Percentiles rank a stretch among this genome's conserved stretches.
These are phyloP conservation scores for Hemichromis elongatus DNA, from an alignment of 2,113 vertebrate species.

Conservation along the genomic window DNA sequence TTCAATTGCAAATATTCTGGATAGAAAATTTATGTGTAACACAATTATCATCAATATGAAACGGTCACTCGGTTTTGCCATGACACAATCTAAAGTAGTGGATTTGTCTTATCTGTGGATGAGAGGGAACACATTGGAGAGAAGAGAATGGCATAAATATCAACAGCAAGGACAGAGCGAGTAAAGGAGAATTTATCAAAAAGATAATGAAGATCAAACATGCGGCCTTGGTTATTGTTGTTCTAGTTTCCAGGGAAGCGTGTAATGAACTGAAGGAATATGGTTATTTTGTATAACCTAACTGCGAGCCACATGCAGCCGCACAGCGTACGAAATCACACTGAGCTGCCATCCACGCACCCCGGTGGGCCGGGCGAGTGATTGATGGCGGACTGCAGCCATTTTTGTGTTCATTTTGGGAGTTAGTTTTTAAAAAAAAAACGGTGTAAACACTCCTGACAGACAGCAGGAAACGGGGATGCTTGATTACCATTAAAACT, in stretches of 20 bases:
- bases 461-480: neutral
- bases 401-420: slow-evolving; percentile 42
- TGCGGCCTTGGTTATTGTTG: slow-evolving; percentile 49
- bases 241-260: slow-evolving; percentile 65
- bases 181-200: slow-evolving; percentile 39
- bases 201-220: slow-evolving; percentile 76
- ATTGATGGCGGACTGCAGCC: slow-evolving; percentile 44
- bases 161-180: neutral
- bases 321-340: slow-evolving; percentile 13
- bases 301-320: slow-evolving; percentile 15
- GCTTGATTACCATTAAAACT: slow-evolving; percentile 5
- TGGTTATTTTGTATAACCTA: slow-evolving; percentile 55
- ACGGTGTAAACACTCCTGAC: slow-evolving; percentile 26
- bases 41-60: slow-evolving; percentile 64
- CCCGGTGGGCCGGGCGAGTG: slow-evolving; percentile 12
- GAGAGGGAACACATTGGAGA: slow-evolving; percentile 32
- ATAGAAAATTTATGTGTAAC: slow-evolving; percentile 67
- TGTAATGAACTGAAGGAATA: slow-evolving; percentile 73
- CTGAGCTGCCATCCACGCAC: slow-evolving; percentile 33
- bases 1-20: slow-evolving; percentile 61
- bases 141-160: neutral
- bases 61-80: slow-evolving; percentile 26
- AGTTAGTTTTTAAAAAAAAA: slow-evolving; percentile 27
- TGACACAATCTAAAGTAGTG: slow-evolving; percentile 47
- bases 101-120: slow-evolving; percentile 58